Evolutionary conservation across 2,113 vertebrate species (phyloP).

Genomic region (Colaptes auratus): DNA sequence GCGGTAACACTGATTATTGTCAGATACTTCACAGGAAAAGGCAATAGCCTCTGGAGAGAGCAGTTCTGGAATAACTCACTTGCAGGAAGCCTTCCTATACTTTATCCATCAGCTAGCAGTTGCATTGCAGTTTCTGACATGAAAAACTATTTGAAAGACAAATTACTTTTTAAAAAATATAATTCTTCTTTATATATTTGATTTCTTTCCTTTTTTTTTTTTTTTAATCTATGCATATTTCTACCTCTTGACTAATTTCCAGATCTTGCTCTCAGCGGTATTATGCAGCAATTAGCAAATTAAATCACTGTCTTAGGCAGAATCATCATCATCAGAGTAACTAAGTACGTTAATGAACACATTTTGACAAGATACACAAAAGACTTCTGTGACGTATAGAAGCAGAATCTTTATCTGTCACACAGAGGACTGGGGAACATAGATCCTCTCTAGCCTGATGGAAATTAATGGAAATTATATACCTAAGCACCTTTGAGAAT

Average conservation of each 20-base stretch:
- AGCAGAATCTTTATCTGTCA: not conserved
- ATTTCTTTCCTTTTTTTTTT: not conserved
- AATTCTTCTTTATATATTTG: not conserved
- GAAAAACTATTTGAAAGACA: not conserved
- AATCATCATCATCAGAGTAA: not conserved
- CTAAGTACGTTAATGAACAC: constrained; percentile 15
- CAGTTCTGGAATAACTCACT: not conserved
- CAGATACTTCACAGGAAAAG: not conserved
- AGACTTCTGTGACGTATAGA: not conserved
- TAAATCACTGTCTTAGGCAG: not conserved
- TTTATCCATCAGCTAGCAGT: not conserved
- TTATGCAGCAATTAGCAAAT: constrained; percentile 22
- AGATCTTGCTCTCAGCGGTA: not conserved
- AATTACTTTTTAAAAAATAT: not conserved
- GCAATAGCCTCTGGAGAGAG: not conserved
- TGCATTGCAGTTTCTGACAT: not conserved
- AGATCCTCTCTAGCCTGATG: not conserved
- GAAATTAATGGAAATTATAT: constrained; percentile 43
- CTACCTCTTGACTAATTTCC: not conserved
- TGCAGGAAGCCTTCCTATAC: not conserved
- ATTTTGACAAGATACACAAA: not conserved
- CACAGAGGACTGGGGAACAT: not conserved
- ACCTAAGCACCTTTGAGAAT: constrained; percentile 1
- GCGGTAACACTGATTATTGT: not conserved
- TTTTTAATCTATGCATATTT: not conserved